These are phyloP conservation scores for Squalus acanthias DNA, from an alignment of 2,797 vertebrate species.

Conservation along the genomic window DNA sequence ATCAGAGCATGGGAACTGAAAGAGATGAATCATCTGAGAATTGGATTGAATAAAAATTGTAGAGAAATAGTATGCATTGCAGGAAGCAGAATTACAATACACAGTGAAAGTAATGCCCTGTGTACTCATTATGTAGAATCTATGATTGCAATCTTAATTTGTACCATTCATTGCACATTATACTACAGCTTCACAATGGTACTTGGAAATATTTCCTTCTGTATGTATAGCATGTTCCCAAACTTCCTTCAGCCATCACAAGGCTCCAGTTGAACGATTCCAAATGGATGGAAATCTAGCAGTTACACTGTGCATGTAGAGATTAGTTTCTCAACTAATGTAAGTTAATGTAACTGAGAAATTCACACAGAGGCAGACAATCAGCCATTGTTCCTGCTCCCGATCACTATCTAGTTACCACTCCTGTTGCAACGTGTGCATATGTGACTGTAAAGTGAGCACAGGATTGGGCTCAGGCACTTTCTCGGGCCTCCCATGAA, in stretches of 20 bases:
- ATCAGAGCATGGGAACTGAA: background rate
- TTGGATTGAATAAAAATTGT: background rate
- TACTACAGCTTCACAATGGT: background rate
- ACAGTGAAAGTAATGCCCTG: background rate
- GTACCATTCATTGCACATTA: conserved; percentile 11
- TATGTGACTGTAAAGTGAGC: background rate
- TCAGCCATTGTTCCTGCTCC: background rate
- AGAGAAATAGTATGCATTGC: background rate
- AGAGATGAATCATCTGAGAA: background rate
- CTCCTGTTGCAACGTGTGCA: background rate
- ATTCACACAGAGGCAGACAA: background rate
- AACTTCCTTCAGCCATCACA: background rate
- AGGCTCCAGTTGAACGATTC: background rate
- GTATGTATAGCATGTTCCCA: background rate
- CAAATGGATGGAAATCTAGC: background rate
- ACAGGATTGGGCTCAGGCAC: background rate
- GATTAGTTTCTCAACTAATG: background rate
- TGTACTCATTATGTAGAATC: background rate
- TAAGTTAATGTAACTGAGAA: background rate
- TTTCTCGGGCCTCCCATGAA: background rate
- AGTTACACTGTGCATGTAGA: background rate
- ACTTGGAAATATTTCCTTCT: background rate
- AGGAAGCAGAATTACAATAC: background rate
- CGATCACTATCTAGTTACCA: background rate
- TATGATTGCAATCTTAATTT: background rate